phyloP scores from a whole-genome alignment of 2,888 invertebrate species.

The Rhamnusium bicolor region DNA sequence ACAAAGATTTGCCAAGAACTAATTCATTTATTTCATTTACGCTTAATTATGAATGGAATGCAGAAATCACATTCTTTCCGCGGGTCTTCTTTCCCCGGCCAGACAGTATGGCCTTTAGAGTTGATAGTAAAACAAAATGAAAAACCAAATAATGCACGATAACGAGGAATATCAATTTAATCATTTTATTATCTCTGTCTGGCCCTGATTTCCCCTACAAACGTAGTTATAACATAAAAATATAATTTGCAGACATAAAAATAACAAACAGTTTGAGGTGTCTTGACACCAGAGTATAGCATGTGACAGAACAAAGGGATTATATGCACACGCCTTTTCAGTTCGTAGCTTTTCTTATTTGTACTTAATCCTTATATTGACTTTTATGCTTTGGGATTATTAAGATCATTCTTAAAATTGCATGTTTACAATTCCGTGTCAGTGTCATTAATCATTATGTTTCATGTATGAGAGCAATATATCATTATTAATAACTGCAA shows the following conservation, averaged over 20 bases:
- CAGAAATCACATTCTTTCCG: too few species aligned
- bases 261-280: constrained; percentile 1
- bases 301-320: constrained; percentile 30
- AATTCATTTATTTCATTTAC: too few species aligned
- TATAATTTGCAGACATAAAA: constrained; percentile 16
- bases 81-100: too few species aligned
- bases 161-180: too few species aligned
- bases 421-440: background rate
- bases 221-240: background rate
- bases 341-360: constrained; percentile 1
- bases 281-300: background rate
- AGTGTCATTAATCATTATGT: background rate
- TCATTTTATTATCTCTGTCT: too few species aligned
- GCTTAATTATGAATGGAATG: too few species aligned
- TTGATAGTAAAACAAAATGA: too few species aligned
- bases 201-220: background rate
- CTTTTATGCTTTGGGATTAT: constrained; percentile 1
- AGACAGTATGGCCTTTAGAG: too few species aligned
- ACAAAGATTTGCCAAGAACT: too few species aligned
- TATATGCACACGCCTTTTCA: constrained; percentile 19
- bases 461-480: background rate
- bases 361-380: constrained; percentile 7
- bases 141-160: too few species aligned
- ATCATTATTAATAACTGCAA: constrained; percentile 3
- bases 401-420: constrained; percentile 8